Evolutionary conservation across 2,888 invertebrate species (phyloP), one percentile per base, ranked within the genome.

Genomic region (Dolomedes plantarius): DNA sequence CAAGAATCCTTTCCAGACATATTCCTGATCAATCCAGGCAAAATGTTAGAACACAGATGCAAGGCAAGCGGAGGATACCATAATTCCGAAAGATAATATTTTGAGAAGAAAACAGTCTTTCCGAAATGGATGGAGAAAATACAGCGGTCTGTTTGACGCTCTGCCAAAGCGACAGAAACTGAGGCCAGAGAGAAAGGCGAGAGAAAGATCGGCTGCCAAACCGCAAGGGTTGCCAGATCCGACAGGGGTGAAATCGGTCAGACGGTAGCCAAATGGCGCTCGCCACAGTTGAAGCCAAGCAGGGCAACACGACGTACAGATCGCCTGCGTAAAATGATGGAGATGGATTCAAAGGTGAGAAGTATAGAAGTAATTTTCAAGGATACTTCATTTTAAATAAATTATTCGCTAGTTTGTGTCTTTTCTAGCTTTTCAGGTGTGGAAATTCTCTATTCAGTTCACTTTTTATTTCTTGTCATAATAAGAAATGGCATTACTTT

Each of bases 91-190:
- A 46, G 6, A 46, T 46, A 16, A 16, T 46, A n/a, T 46, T 46
- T 46, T 9, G 46, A 11, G 46, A 46, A 46, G 7, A 9, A 46
- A 46, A 46, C 46, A 46, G 16, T 2, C 16, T 9, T 46, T 16
- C n/a, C 2, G 46, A 46, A 46, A 16, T 46, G 46, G 46, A 46
- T 46, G 46, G 46, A 46, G 46, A 46, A 36, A 46, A 11, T 46
- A 9, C 46, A 16, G 16, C 46, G 46, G 9, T 46, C 46, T 46
- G 46, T 46, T 46, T 46, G 46, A 46, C 46, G 46, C 46, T 6
- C 46, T 46, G 46, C 46, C 46, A 46, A 46, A 46, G 46, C 46
- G 46, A 46, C 46, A 46, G 46, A 46, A 46, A 46, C 46, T 46
- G 46, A 46, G 46, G 16, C 46, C n/a, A 46, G 46, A 46, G 46